Conservation (phyloP, 2,797 vertebrate species). For the Steatocranus sp. region DNA sequence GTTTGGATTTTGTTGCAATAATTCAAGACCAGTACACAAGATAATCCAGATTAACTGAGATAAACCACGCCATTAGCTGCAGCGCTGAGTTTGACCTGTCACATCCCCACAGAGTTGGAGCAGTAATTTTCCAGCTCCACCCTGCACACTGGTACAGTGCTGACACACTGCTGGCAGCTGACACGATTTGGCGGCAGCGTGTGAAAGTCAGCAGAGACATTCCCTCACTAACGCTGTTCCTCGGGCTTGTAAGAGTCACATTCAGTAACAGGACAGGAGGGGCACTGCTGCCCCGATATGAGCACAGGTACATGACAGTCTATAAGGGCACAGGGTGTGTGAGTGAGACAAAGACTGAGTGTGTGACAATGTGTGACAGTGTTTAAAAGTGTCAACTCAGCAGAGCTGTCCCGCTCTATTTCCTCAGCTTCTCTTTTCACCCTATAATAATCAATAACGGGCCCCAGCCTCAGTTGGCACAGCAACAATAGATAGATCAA, state of each 20-base stretch:
- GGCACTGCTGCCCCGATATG: not conserved
- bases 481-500: constrained; percentile 58
- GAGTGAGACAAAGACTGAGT: not conserved
- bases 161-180: constrained; percentile 47
- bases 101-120: constrained; percentile 19
- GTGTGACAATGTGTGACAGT: constrained; percentile 10
- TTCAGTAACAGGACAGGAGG: not conserved
- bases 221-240: not conserved
- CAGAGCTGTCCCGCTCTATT: constrained; percentile 55
- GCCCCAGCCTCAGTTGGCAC: constrained; percentile 42
- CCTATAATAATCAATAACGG: constrained; percentile 51
- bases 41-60: not conserved
- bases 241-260: constrained; percentile 24
- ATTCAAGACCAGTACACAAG: not conserved
- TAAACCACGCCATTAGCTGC: not conserved
- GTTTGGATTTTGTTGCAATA: not conserved
- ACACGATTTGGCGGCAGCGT: not conserved
- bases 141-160: constrained; percentile 14
- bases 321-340: not conserved
- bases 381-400: constrained; percentile 59
- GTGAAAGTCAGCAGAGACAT: constrained; percentile 46
- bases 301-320: constrained; percentile 25
- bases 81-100: constrained; percentile 29
- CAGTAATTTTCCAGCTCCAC: constrained; percentile 34
- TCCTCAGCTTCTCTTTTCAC: constrained; percentile 52